Evolutionary conservation across 2,113 vertebrate species (phyloP).

Genomic region (Lepisosteus oculatus): DNA sequence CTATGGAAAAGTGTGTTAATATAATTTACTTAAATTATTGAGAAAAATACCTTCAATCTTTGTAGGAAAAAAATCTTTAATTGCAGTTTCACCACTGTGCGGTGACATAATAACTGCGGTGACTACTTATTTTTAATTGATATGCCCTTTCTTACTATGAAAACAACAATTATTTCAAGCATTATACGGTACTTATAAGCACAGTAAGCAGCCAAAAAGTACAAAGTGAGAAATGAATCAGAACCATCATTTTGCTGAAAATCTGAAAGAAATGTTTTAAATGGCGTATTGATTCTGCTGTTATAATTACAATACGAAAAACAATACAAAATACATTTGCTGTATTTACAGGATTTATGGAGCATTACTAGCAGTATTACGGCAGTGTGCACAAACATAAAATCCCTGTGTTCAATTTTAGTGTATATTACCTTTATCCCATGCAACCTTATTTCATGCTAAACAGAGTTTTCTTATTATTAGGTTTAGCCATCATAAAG

Average conservation of each 20-base stretch:
- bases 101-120: conserved; percentile 68
- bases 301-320: conserved; percentile 59
- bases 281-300: conserved; percentile 57
- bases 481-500: conserved; percentile 3
- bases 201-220: conserved; percentile 67
- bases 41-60: conserved; percentile 38
- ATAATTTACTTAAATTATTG: conserved; percentile 40
- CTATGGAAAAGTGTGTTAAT: conserved; percentile 38
- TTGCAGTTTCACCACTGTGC: conserved; percentile 62
- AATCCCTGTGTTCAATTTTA: conserved; percentile 66
- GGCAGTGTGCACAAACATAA: conserved; percentile 55
- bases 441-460: conserved; percentile 60
- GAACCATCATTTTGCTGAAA: conserved; percentile 48
- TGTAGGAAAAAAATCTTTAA: conserved; percentile 32
- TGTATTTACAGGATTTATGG: conserved; percentile 70
- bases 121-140: conserved; percentile 76
- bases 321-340: conserved; percentile 63
- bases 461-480: conserved; percentile 43
- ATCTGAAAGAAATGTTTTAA: conserved; percentile 33
- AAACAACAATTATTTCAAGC: conserved; percentile 74
- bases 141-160: conserved; percentile 75
- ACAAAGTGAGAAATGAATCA: conserved; percentile 62
- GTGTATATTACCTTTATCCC: conserved; percentile 61
- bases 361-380: conserved; percentile 64
- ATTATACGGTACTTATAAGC: conserved; percentile 60